Evolutionary conservation across 2,888 invertebrate genomes (phyloP).

Genomic region (Amphipoea lucens): DNA sequence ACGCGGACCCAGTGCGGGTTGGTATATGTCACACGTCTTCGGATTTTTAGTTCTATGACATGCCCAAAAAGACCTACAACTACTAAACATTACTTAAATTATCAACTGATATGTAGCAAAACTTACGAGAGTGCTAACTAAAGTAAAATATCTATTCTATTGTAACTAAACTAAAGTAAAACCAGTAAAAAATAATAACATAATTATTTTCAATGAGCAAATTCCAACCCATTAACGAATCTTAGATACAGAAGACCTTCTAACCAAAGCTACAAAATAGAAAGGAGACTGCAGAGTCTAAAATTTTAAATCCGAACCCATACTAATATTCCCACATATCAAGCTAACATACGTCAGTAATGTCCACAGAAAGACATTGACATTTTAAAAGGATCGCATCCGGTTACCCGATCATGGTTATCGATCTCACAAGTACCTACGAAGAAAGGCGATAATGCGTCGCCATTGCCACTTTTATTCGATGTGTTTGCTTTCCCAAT

Average conservation of each 20-base stretch:
- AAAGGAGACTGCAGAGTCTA: neutral
- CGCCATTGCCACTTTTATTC: constrained; percentile 10
- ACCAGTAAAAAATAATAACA: too few species aligned
- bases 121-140: neutral
- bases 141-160: too few species aligned
- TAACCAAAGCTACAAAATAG: neutral
- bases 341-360: constrained; percentile 20
- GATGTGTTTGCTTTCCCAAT: constrained; percentile 17
- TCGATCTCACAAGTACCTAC: constrained; percentile 41
- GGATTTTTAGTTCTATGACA: neutral
- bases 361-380: constrained; percentile 72
- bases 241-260: neutral
- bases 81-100: neutral
- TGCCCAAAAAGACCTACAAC: neutral
- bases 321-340: constrained; percentile 10
- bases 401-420: constrained; percentile 74
- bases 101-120: neutral
- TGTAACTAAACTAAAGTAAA: neutral
- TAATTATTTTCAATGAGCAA: neutral
- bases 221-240: neutral
- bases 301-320: neutral
- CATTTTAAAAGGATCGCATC: constrained; percentile 87
- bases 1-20: neutral
- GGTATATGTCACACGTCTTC: neutral
- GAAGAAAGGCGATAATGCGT: constrained; percentile 56